Evolutionary conservation across 2,113 vertebrate genomes (phyloP).

Genomic region (Mirza zaza): DNA sequence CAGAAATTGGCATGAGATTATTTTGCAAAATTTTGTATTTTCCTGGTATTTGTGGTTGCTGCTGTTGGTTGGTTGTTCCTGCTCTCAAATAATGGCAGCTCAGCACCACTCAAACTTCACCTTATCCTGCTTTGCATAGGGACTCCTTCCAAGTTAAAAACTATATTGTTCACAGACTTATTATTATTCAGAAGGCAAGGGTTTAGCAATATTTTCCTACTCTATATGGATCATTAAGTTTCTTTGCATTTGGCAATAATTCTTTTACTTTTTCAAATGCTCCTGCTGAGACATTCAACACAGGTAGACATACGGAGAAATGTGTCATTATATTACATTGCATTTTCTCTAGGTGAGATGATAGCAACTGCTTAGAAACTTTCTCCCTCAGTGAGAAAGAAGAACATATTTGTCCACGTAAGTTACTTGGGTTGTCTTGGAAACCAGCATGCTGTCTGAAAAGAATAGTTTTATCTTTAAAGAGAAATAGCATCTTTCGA

Average conservation of each 20-base stretch:
- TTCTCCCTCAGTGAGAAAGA: not conserved
- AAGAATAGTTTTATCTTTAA: conserved; percentile 29
- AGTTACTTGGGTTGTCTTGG: conserved; percentile 33
- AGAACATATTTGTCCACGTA: not conserved
- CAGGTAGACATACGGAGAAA: not conserved
- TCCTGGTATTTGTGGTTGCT: not conserved
- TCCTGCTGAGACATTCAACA: not conserved
- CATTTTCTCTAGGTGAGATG: not conserved
- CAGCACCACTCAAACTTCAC: not conserved
- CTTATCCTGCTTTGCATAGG: not conserved
- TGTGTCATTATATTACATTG: not conserved
- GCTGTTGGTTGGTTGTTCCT: not conserved
- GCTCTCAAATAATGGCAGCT: not conserved
- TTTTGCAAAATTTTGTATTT: not conserved
- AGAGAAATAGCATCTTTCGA: not conserved
- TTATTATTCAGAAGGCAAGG: not conserved
- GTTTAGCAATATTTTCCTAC: not conserved
- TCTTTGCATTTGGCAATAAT: not conserved
- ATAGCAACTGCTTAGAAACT: conserved; percentile 18
- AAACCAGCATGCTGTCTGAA: conserved; percentile 7
- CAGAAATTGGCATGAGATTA: not conserved
- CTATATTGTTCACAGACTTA: not conserved
- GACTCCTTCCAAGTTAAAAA: not conserved
- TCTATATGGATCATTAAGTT: not conserved
- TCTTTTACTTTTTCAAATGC: conserved; percentile 12